A percentile compares a stretch with the other conserved stretches of the same genome.
phyloP scores from a whole-genome alignment of 2,113 vertebrate genomes.

The Psittacula cyanocephala region DNA sequence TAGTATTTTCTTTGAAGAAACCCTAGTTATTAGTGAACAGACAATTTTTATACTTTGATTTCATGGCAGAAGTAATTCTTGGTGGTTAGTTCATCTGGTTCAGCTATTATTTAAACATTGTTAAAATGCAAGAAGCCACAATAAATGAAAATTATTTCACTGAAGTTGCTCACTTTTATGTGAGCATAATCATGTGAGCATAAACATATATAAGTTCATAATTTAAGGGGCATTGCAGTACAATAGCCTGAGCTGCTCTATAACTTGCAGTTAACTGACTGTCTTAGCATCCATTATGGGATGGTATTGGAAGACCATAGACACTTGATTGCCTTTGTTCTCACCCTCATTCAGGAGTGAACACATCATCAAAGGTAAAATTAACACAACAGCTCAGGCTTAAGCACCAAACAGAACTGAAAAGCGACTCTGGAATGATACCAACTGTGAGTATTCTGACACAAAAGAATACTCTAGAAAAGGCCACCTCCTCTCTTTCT shows the following conservation, averaged over 20 bases:
- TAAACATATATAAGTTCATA: not conserved
- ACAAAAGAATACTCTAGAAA: not conserved
- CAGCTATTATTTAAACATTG: not conserved
- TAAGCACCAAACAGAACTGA: not conserved
- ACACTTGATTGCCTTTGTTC: not conserved
- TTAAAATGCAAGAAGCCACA: not conserved
- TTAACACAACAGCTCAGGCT: not conserved
- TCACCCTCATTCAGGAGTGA: not conserved
- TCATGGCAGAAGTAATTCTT: not conserved
- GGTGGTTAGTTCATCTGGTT: not conserved
- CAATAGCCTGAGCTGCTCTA: not conserved
- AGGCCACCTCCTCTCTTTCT: not conserved
- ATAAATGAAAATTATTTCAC: not conserved
- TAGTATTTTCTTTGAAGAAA: not conserved
- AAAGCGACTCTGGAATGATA: not conserved
- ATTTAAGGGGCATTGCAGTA: not conserved
- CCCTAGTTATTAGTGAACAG: not conserved
- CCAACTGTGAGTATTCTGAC: not conserved
- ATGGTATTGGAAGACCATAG: not conserved
- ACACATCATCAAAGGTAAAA: not conserved
- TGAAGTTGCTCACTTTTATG: not conserved
- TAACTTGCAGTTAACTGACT: not conserved
- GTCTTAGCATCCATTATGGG: not conserved
- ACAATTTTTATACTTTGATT: not conserved
- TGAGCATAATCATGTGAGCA: not conserved